A percentile compares a stretch with the other conserved stretches of the same genome.
Conservation (phyloP, 1,140 invertebrate species). For the Brachionus angularis region DNA sequence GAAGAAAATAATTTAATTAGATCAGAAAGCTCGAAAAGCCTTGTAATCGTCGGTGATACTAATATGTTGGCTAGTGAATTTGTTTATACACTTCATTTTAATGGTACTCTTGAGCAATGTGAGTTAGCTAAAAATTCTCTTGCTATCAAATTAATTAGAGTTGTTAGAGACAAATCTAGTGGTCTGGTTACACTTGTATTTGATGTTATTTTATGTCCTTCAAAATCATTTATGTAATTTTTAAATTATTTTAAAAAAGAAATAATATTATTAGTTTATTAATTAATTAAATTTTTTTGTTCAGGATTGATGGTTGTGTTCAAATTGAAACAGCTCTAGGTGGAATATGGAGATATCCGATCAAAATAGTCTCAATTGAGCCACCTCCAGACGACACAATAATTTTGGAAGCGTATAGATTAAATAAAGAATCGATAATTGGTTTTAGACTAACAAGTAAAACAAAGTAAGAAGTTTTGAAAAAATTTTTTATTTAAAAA, state of each 20-base stretch:
- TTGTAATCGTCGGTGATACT: slow-evolving; percentile 13
- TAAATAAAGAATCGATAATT: slow-evolving; percentile 52
- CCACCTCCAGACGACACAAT: slow-evolving; percentile 55
- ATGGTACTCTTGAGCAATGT: slow-evolving; percentile 22
- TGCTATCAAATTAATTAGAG: slow-evolving; percentile 46
- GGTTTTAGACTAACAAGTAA: slow-evolving; percentile 54
- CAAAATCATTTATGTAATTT: slow-evolving; percentile 53
- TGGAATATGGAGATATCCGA: slow-evolving; percentile 56
- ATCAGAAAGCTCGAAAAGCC: slow-evolving; percentile 8
- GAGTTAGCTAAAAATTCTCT: slow-evolving; percentile 31
- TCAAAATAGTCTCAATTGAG: slow-evolving; percentile 53
- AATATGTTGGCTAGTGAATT: slow-evolving; percentile 22
- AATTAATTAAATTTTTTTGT: slow-evolving; percentile 19
- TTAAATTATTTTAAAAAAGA: not conserved
- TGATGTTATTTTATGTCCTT: slow-evolving; percentile 52
- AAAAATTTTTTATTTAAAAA: not conserved
- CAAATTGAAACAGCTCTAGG: slow-evolving; percentile 51
- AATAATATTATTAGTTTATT: not conserved
- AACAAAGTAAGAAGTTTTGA: slow-evolving; percentile 49
- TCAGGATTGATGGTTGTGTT: slow-evolving; percentile 50
- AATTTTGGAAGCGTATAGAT: slow-evolving; percentile 52
- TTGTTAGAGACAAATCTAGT: slow-evolving; percentile 49
- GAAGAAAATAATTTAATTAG: slow-evolving; percentile 15
- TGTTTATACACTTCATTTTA: slow-evolving; percentile 23
- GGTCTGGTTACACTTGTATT: slow-evolving; percentile 55